Base-by-base conservation (phyloP, 37 sponge, comb jelly and placozoan species). In the Halisarca cf. caerulea region DNA sequence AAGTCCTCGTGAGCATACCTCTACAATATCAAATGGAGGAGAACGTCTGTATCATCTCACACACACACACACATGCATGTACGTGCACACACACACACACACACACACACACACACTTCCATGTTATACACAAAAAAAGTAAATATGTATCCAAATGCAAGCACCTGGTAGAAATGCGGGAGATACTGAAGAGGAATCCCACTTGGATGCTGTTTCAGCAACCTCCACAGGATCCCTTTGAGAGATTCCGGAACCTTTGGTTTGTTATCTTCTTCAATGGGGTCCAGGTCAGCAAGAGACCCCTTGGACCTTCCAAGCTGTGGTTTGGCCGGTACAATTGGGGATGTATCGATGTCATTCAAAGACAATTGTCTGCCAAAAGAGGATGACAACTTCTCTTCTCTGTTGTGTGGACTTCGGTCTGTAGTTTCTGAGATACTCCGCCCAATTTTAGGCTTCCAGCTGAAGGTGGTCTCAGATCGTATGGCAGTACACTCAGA, bases 1-100 rank as follows among this genome's bases (percentile, higher is more conserved):
- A 74, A 37, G 44, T 74, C 77, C 44, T 74, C 77, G 44, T 74
- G 77, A 15, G 77, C 77, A 37, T 74, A 74, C 21, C 77, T 42
- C 77, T 74, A n/a, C n/a, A n/a, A n/a, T n/a, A n/a, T n/a, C n/a
- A n/a, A n/a, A n/a, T n/a, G n/a, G n/a, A n/a, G n/a, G n/a, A n/a
- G n/a, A n/a, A n/a, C n/a, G n/a, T n/a, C n/a, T n/a, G n/a, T n/a
- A n/a, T n/a, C n/a, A n/a, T n/a, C n/a, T n/a, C n/a, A n/a, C n/a
- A n/a, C n/a, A n/a, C n/a, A n/a, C n/a, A n/a, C n/a, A n/a, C n/a
- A n/a, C n/a, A n/a, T n/a, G n/a, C n/a, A n/a, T n/a, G n/a, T n/a
- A n/a, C n/a, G n/a, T n/a, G n/a, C n/a, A n/a, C n/a, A n/a, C n/a
- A n/a, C n/a, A n/a, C n/a, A n/a, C n/a, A n/a, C n/a, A n/a, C n/a